Conservation (phyloP, 2,113 vertebrate genomes). For the Atrichornis clamosus region DNA sequence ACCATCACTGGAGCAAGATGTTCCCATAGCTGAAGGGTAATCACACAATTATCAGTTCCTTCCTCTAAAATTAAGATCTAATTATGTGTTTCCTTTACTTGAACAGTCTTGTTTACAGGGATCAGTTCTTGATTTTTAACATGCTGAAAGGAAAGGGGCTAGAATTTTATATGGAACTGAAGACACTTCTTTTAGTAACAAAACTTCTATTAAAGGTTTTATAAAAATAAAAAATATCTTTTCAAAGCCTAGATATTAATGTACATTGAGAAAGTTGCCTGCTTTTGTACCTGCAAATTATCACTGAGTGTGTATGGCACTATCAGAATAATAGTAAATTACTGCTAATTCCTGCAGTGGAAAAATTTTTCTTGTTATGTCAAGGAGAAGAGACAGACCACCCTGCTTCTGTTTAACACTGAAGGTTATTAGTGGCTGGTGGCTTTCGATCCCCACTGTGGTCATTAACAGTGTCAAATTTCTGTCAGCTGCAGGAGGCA, state of each 20-base stretch:
- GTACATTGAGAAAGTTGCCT: background rate
- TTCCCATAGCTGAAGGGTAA: slow-evolving; percentile 13
- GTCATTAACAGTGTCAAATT: background rate
- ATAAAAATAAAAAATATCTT: background rate
- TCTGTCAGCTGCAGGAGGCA: background rate
- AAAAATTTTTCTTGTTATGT: background rate
- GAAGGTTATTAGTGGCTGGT: background rate
- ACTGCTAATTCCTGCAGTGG: background rate
- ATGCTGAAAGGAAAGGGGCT: background rate
- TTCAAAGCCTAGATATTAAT: background rate
- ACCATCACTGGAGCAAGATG: slow-evolving; percentile 3
- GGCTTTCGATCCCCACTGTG: background rate
- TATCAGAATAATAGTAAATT: background rate
- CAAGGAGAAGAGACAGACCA: background rate
- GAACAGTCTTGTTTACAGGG: background rate
- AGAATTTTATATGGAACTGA: background rate
- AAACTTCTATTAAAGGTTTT: background rate
- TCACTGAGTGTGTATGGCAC: background rate
- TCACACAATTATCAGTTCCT: slow-evolving; percentile 37
- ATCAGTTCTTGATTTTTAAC: slow-evolving; percentile 7
- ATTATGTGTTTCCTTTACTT: slow-evolving; percentile 34
- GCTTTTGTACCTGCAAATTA: background rate
- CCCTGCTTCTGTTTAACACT: background rate
- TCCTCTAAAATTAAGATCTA: slow-evolving; percentile 40
- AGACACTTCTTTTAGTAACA: background rate